Percentiles rank a stretch among this genome's conserved stretches.
phyloP scores from a whole-genome alignment of 2,888 invertebrate species.

The Ptychoptera albimana region DNA sequence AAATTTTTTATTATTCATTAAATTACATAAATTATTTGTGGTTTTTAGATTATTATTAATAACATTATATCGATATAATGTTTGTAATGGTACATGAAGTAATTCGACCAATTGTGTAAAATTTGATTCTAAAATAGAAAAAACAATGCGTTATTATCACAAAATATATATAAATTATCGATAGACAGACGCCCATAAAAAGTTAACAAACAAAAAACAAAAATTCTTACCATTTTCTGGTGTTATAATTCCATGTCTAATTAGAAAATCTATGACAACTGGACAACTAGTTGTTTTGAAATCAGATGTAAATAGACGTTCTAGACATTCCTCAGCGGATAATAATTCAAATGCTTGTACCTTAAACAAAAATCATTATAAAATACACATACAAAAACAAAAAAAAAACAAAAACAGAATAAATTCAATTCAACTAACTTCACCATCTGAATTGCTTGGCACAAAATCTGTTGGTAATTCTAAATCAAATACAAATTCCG shows the following conservation, averaged over 20 bases:
- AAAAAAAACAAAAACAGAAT: too few species aligned
- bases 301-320: slow-evolving; percentile 62
- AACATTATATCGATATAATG: slow-evolving; percentile 50
- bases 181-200: not conserved
- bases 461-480: slow-evolving; percentile 79
- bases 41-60: slow-evolving; percentile 15
- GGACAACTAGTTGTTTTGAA: slow-evolving; percentile 92
- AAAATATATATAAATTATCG: not conserved
- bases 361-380: not conserved
- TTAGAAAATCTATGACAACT: slow-evolving; percentile 79
- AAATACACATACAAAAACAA: not conserved
- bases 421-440: slow-evolving; percentile 49
- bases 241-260: slow-evolving; percentile 77
- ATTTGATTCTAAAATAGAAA: slow-evolving; percentile 54
- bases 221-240: slow-evolving; percentile 66
- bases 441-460: slow-evolving; percentile 88
- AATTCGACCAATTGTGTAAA: slow-evolving; percentile 73
- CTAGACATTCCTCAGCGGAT: slow-evolving; percentile 66
- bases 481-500: slow-evolving; percentile 85
- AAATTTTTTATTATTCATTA: slow-evolving; percentile 10
- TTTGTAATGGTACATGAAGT: slow-evolving; percentile 74
- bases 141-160: not conserved
- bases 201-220: not conserved
- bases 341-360: slow-evolving; percentile 75
- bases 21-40: too few species aligned